Evolutionary conservation across 2,888 invertebrate species (phyloP).

Genomic region (Meiosimyza platycephala): DNA sequence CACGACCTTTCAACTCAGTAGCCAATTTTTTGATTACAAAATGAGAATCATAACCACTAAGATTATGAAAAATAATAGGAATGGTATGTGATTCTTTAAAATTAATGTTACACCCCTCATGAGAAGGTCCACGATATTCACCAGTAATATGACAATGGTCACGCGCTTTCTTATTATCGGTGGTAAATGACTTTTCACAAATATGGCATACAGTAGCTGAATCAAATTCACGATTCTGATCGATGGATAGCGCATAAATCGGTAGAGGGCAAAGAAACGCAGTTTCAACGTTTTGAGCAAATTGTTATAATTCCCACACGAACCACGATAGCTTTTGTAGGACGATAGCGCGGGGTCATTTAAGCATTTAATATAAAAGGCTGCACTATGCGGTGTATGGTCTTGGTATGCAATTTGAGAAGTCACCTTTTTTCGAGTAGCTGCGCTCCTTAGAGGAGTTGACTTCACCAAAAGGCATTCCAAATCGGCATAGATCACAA

Average conservation of each 20-base stretch:
- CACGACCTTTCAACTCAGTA: not conserved
- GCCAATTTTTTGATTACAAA: not conserved
- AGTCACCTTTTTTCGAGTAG: not conserved
- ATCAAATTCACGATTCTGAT: not conserved
- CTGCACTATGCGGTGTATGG: not conserved
- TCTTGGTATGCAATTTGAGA: not conserved
- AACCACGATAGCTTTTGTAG: too few relatives aligned
- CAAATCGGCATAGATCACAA: not conserved
- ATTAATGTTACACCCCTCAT: not conserved
- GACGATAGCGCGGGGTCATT: not conserved
- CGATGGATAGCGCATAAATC: not conserved
- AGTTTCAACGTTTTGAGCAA: too few relatives aligned
- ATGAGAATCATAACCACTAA: slow-evolving; percentile 1
- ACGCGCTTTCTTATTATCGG: not conserved
- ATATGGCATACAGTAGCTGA: not conserved
- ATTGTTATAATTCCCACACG: too few relatives aligned
- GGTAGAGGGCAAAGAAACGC: not conserved
- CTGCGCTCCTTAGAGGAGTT: too few relatives aligned
- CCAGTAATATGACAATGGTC: not conserved
- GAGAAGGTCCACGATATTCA: not conserved
- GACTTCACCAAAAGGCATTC: not conserved
- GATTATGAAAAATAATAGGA: not conserved
- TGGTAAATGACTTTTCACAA: not conserved
- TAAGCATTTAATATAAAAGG: not conserved
- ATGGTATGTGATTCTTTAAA: not conserved